These are phyloP conservation scores for Ormyrus pomaceus DNA, from an alignment of 2,888 invertebrate species.

Conservation along the genomic window DNA sequence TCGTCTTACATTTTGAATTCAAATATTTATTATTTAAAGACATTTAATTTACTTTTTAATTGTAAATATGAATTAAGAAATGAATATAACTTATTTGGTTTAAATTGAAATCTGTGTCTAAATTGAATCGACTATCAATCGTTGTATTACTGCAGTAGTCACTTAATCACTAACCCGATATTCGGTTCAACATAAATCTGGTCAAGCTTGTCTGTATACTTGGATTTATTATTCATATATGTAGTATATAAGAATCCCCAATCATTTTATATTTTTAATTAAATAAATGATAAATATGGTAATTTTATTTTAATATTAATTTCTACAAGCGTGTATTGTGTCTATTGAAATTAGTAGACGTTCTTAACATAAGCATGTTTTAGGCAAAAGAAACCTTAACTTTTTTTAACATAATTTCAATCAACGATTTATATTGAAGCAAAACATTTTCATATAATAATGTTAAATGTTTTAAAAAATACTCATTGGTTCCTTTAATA, in stretches of 20 bases:
- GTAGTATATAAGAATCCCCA: slow-evolving; percentile 1
- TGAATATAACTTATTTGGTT: not conserved
- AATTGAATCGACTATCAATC: not conserved
- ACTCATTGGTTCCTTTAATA: too few relatives aligned
- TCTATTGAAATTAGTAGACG: too few relatives aligned
- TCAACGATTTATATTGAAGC: not conserved
- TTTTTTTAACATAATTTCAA: not conserved
- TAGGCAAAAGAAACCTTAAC: too few relatives aligned
- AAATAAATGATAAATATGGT: slow-evolving; percentile 18
- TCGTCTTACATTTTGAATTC: too few relatives aligned
- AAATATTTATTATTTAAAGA: too few relatives aligned
- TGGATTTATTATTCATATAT: slow-evolving; percentile 29
- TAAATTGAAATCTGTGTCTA: not conserved
- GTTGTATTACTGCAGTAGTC: not conserved
- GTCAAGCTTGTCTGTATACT: slow-evolving; percentile 23
- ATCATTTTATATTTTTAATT: slow-evolving; percentile 3
- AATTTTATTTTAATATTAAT: not conserved
- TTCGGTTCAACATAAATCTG: slow-evolving; percentile 3
- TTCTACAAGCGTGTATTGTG: too few relatives aligned
- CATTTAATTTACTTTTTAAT: too few relatives aligned
- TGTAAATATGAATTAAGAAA: not conserved
- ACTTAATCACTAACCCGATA: slow-evolving; percentile 8
- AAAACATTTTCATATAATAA: too few relatives aligned
- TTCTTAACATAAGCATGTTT: too few relatives aligned
- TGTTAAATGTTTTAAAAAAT: too few relatives aligned